A percentile compares a stretch with the other conserved stretches of the same genome.
These are phyloP conservation scores for Patiria pectinifera DNA, from an alignment of 53 echinoderm and acorn worm species.

Conservation along the genomic window DNA sequence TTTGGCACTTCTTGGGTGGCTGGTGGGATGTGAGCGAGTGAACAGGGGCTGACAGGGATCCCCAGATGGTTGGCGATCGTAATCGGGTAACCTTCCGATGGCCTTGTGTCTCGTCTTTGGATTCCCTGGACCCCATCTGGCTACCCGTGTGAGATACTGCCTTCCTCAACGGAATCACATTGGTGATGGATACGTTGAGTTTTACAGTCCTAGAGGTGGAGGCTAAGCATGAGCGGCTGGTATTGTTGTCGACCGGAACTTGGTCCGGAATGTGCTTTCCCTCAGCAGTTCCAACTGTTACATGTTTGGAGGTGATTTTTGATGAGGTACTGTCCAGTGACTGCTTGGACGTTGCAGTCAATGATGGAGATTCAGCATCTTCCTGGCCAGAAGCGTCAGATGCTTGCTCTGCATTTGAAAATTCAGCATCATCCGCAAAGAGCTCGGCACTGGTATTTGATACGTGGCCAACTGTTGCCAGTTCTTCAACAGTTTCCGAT, in stretches of 20 bases:
- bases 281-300: neutral
- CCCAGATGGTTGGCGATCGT: neutral
- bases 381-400: neutral
- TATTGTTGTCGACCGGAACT: neutral
- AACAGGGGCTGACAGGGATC: constrained; percentile 12
- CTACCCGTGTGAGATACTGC: no score
- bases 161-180: neutral
- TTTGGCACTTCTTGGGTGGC: neutral
- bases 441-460: neutral
- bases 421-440: neutral
- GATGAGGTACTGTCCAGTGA: neutral
- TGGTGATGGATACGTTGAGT: neutral
- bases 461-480: neutral
- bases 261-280: neutral
- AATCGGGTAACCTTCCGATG: neutral
- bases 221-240: neutral
- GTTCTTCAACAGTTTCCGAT: neutral
- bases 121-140: neutral
- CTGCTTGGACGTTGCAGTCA: neutral
- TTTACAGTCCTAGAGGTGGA: constrained; percentile 8
- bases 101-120: neutral
- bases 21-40: constrained; percentile 27
- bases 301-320: neutral
- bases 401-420: neutral
- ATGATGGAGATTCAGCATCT: neutral